Evolutionary conservation across 2,113 vertebrate genomes (phyloP).

Genomic region (Mustela lutreola): DNA sequence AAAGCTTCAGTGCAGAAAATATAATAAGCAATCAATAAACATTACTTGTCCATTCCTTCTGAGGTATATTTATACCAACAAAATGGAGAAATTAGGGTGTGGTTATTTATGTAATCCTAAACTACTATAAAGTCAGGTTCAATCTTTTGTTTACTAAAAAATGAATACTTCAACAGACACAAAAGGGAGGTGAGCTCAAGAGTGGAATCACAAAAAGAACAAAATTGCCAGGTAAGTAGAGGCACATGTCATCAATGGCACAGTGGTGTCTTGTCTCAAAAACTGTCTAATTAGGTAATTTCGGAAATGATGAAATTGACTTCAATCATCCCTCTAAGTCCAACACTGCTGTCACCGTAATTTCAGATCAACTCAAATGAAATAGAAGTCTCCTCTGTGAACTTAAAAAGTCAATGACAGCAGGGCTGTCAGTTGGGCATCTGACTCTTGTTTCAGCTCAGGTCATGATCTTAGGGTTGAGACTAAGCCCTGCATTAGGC

Average conservation of each 20-base stretch:
- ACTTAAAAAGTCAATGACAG: neutral
- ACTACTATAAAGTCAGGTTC: neutral
- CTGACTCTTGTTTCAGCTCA: neutral
- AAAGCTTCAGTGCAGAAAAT: neutral
- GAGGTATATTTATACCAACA: neutral
- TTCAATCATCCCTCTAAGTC: neutral
- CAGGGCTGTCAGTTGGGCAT: neutral
- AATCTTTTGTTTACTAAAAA: constrained; percentile 19
- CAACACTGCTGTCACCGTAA: neutral
- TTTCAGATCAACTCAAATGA: neutral
- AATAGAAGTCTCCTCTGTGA: neutral
- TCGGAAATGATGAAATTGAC: neutral
- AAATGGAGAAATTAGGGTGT: neutral
- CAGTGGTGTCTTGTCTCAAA: neutral
- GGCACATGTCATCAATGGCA: neutral
- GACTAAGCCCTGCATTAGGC: neutral
- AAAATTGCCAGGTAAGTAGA: neutral
- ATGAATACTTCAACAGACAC: constrained; percentile 8
- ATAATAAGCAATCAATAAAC: neutral
- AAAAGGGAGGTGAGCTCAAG: neutral
- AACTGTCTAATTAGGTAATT: neutral
- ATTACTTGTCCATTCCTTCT: neutral
- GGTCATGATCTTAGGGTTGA: neutral
- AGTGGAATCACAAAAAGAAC: neutral
- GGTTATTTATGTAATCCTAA: constrained; percentile 49